Evolutionary conservation across 2,888 invertebrate species (phyloP), one percentile per base, ranked within the genome.

Genomic region (Eustalomyia histrio): DNA sequence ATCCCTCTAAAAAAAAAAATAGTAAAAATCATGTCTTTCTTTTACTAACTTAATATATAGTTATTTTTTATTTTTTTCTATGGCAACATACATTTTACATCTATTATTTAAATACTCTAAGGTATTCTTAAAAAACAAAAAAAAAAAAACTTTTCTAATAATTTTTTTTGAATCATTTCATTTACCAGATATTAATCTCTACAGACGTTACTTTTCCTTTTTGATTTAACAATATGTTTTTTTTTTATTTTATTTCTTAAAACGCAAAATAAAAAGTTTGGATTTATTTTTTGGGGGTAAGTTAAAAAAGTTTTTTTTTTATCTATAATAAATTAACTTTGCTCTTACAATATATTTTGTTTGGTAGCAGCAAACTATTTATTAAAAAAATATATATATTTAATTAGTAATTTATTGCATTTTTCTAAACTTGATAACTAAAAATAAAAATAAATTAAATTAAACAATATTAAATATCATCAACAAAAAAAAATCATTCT

Each of bases 101-200:
- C 50, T 81, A 81, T 81, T 81, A 81, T 81, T 81, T 81, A 78
- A 81, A 81, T 81, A 81, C 81, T 78, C 81, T 8, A 61, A 61
- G 78, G 81, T 75, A 81, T 75, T 81, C 39, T 71, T 63, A 57
- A 17, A 64, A 16, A n/a, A n/a, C n/a, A n/a, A n/a, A n/a, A n/a
- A n/a, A n/a, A n/a, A 52, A 14, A 35, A 65, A 79, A 79, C 65
- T 81, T 81, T 81, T 71, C 74, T 47, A 74, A 76, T 81, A 81
- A 78, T 75, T 81, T 75, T 69, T 74, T 75, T 78, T 67, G 78
- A 75, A 75, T 75, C 74, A 75, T 67, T 81, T 78, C 78, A 75
- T 78, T 81, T 78, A 52, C 61, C 67, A 61, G 71, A 81, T 67
- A 78, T 71, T 81, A 81, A 75, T 71, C 81, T 58, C 78, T 14